A percentile compares a stretch with the other conserved stretches of the same genome.
These are phyloP conservation scores for Octopus bimaculoides DNA, from an alignment of 1,140 invertebrate species.

Conservation along the genomic window DNA sequence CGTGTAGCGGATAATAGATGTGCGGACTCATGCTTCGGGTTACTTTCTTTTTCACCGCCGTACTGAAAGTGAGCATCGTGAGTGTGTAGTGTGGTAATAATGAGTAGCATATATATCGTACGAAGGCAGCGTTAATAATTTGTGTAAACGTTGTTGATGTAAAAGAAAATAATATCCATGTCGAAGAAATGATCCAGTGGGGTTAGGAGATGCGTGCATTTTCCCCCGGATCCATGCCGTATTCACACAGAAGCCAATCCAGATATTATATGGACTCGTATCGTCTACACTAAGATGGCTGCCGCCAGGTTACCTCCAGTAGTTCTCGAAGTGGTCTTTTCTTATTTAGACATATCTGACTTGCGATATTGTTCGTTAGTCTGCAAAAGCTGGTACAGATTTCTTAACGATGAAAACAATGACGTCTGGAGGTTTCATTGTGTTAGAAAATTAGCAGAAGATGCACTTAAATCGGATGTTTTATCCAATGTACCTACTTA, in stretches of 20 bases:
- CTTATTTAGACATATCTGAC: constrained; percentile 84
- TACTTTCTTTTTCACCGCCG: too few species aligned
- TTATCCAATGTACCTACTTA: constrained; percentile 84
- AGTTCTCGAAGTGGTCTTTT: constrained; percentile 91
- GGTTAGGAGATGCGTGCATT: too few species aligned
- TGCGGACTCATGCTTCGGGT: too few species aligned
- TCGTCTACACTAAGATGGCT: constrained; percentile 29
- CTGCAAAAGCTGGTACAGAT: constrained; percentile 89
- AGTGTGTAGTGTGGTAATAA: too few species aligned
- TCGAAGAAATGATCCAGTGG: too few species aligned
- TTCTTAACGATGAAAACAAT: constrained; percentile 90
- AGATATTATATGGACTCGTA: not conserved
- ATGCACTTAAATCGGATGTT: constrained; percentile 89
- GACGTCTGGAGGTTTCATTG: constrained; percentile 94
- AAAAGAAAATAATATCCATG: too few species aligned
- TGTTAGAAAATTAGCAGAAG: constrained; percentile 80
- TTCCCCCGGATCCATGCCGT: too few species aligned
- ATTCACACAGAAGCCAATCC: not conserved
- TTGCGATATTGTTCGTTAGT: constrained; percentile 85
- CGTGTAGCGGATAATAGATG: too few species aligned
- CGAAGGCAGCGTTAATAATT: too few species aligned
- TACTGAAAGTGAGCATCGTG: too few species aligned
- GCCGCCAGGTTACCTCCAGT: constrained; percentile 66
- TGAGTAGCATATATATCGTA: too few species aligned
- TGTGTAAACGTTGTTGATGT: too few species aligned